Evolutionary conservation across 2,113 vertebrate species (phyloP).

Genomic region (Psephotus haematonotus): DNA sequence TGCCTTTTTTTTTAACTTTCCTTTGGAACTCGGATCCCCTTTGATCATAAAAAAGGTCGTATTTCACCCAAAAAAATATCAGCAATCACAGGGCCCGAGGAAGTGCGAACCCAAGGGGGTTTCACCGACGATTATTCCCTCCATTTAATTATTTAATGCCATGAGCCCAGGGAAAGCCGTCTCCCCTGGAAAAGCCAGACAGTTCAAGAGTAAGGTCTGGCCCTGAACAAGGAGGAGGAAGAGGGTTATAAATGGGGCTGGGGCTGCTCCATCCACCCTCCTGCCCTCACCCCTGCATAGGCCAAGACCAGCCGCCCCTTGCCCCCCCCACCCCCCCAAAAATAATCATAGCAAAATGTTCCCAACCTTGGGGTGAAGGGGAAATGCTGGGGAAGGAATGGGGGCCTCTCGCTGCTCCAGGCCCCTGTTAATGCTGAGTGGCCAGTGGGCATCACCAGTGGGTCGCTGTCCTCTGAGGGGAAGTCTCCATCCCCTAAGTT

Average conservation of each 20-base stretch:
- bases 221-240: constrained; percentile 34
- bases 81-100: constrained; percentile 72
- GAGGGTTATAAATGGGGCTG: neutral
- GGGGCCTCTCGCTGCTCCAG: accelerated
- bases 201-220: constrained; percentile 63
- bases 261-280: neutral
- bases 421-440: accelerated
- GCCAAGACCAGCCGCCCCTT: neutral
- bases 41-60: constrained; percentile 79
- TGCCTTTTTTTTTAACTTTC: neutral
- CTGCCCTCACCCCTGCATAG: neutral
- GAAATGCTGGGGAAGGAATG: neutral
- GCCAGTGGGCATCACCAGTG: accelerated
- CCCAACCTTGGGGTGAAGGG: neutral
- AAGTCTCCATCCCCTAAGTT: neutral
- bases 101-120: constrained; percentile 70
- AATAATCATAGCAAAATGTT: constrained; percentile 55
- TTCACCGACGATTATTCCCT: constrained; percentile 60
- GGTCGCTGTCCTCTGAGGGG: neutral
- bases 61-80: constrained; percentile 79
- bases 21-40: constrained; percentile 72
- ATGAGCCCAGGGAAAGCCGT: neutral
- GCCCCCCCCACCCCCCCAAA: neutral
- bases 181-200: constrained; percentile 55
- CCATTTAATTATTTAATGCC: constrained; percentile 76